Evolutionary conservation across 2,113 vertebrate species (phyloP).

Genomic region (Hemiscyllium ocellatum): DNA sequence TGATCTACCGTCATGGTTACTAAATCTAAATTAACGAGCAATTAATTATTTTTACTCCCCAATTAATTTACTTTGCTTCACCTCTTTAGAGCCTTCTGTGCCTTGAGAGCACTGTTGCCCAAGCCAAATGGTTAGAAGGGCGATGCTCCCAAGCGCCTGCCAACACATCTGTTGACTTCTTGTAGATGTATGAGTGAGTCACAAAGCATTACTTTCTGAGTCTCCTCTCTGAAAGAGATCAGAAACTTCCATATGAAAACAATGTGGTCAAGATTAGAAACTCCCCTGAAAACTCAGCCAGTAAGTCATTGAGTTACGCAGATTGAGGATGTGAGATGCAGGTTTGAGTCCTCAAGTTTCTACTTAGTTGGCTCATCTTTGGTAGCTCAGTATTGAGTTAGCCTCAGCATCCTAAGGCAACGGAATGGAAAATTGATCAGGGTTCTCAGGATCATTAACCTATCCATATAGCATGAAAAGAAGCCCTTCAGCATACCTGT

Average conservation of each 20-base stretch:
- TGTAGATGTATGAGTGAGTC: background rate
- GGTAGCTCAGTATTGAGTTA: background rate
- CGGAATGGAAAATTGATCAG: too few species aligned
- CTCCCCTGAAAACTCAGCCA: background rate
- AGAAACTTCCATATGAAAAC: background rate
- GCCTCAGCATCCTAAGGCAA: background rate
- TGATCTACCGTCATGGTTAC: conserved; percentile 35
- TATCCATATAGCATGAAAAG: too few species aligned
- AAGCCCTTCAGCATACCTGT: too few species aligned
- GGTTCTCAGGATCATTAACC: too few species aligned
- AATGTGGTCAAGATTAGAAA: background rate
- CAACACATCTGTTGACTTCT: background rate
- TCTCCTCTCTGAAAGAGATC: background rate
- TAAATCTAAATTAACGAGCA: conserved; percentile 34
- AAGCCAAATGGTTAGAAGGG: background rate
- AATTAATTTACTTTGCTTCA: conserved; percentile 28
- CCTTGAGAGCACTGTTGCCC: background rate
- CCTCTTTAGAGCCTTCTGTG: background rate
- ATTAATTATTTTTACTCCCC: conserved; percentile 28
- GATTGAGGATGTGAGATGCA: background rate
- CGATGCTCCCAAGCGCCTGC: background rate
- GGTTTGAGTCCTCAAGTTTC: background rate
- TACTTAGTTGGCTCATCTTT: background rate
- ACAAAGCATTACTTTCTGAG: background rate
- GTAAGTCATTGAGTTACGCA: background rate